Evolutionary conservation across 2,797 vertebrate genomes (phyloP).

Genomic region (Ptychadena robeensis): DNA sequence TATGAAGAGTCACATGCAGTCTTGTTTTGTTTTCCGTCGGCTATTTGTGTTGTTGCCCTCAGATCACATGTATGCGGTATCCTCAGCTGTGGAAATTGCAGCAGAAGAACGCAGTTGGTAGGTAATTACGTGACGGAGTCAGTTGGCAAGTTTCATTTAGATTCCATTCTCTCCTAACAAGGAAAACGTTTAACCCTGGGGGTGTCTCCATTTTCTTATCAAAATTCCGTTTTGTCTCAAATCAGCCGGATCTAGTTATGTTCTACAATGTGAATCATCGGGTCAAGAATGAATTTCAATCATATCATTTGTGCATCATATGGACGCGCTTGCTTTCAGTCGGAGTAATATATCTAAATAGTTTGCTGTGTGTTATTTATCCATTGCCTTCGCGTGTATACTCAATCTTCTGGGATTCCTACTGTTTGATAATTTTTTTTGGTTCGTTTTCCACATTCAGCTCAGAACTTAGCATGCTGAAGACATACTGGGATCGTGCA

Average conservation of each 20-base stretch:
- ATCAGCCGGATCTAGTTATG: conserved; percentile 27
- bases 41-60: neutral
- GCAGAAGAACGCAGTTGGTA: neutral
- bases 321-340: neutral
- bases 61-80: neutral
- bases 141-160: conserved; percentile 9
- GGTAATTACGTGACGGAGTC: conserved; percentile 21
- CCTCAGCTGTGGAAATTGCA: neutral
- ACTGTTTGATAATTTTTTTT: too few relatives aligned
- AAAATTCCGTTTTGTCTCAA: conserved; percentile 30
- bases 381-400: neutral
- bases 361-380: neutral
- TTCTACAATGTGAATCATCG: conserved; percentile 4
- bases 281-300: conserved; percentile 17
- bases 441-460: too few relatives aligned
- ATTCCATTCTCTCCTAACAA: neutral
- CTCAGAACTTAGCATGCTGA: too few relatives aligned
- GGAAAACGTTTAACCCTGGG: conserved; percentile 20
- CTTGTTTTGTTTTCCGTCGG: neutral
- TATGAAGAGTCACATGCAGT: neutral
- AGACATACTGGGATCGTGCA: too few relatives aligned
- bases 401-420: neutral
- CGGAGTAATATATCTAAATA: neutral
- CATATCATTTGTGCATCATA: neutral
- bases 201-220: conserved; percentile 37